Base-by-base conservation (phyloP, 1,140 invertebrate genomes). In the Brachionus koreanus region DNA sequence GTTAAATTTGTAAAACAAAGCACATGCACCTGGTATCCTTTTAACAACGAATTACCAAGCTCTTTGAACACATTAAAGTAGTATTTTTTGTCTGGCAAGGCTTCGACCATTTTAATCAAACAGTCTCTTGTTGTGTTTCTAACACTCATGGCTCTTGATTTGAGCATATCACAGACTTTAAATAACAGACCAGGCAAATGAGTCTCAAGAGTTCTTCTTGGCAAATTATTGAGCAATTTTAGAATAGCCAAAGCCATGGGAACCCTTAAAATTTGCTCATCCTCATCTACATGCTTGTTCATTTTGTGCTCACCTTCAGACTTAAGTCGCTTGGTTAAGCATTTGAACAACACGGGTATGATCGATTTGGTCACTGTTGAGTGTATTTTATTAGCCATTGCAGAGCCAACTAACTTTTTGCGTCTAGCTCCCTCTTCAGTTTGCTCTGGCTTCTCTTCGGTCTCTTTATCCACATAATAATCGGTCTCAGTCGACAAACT, bases 1-100 rank as follows among this genome's bases (percentile, higher is more conserved):
- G 92, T 90, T 87, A 98, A 94, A 3, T 97, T 91, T 0, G 96
- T 97, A 83, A 92, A 96, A 3, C 93, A 93, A 13, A 98, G 89
- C 0, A 98, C 95, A 85, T 98, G 96, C 19, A 96, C 91, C 88
- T 98, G 95, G 86, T 94, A 98, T 9, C 97, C 97, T 87, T 92
- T 91, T 0, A 91, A 94, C 67, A 98, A 89, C 6, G 95, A 87
- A 13, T 92, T 89, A 52, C 92, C 92, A 85, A 98, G 91, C 88
- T 97, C 95, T 79, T 91, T 91, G 4, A 98, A 86, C 7, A 98
- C 87, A 85, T 92, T 89, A 23, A 91, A 90, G 82, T 98, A 90
- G 87, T 95, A 95, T 16, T 90, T 88, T 0, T 94, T 92, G 0
- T 97, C 96, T 9, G 57, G 79, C 0, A 98, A 89, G 0, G 93